These are phyloP conservation scores for Conchocele bisecta DNA, from an alignment of 2,888 invertebrate species.

Conservation along the genomic window DNA sequence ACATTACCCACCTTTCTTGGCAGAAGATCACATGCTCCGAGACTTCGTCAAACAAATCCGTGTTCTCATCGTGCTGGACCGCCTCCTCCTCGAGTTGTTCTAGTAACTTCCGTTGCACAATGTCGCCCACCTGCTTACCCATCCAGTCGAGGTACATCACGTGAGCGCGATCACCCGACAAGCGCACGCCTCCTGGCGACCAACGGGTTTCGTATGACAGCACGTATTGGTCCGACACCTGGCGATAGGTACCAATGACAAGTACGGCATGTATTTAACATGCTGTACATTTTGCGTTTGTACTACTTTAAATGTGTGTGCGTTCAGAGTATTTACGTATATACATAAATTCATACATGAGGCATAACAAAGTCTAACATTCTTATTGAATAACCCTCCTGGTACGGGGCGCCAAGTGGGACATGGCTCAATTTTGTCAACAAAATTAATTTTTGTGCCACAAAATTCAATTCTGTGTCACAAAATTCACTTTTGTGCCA, in stretches of 20 bases:
- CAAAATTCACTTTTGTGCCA: too few species aligned
- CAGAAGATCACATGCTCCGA: slow-evolving; percentile 74
- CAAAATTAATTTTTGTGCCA: too few species aligned
- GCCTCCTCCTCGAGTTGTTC: slow-evolving; percentile 52
- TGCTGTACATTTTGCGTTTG: background rate
- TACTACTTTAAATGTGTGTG: background rate
- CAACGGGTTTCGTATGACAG: slow-evolving; percentile 67
- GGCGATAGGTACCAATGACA: background rate
- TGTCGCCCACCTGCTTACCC: slow-evolving; percentile 66
- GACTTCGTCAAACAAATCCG: slow-evolving; percentile 71
- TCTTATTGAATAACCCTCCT: too few species aligned
- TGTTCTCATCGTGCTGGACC: slow-evolving; percentile 36
- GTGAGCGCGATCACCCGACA: slow-evolving; percentile 67
- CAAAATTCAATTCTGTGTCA: too few species aligned
- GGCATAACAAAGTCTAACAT: too few species aligned
- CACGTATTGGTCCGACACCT: slow-evolving; percentile 62
- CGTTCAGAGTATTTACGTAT: background rate
- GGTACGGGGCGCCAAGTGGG: too few species aligned
- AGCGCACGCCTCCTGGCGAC: slow-evolving; percentile 69
- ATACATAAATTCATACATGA: too few species aligned
- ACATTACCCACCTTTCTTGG: slow-evolving; percentile 73
- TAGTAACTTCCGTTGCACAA: slow-evolving; percentile 56
- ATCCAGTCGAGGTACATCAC: slow-evolving; percentile 73
- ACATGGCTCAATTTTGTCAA: too few species aligned
- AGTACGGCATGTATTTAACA: background rate